Evolutionary conservation across 2,113 vertebrate genomes (phyloP), one percentile per base, ranked within the genome.

Genomic region (Oncorhynchus keta): DNA sequence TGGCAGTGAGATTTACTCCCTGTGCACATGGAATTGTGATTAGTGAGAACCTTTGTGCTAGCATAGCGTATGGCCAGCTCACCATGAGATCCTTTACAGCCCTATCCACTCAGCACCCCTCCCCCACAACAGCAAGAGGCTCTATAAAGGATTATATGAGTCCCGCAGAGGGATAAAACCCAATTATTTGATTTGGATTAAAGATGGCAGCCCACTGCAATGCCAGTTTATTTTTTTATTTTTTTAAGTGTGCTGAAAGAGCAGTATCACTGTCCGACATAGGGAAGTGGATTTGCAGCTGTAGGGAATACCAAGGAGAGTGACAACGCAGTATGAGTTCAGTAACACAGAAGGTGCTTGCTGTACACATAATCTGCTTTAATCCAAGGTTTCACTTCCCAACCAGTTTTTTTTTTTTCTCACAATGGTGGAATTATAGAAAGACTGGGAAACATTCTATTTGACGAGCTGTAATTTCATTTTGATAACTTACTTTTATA

Each of bases 131-230:
- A 22, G 22, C 39, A 16, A 79, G 71, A 78, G 79, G 35, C 76
- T 32, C 62, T 78, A 85, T 88, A 81, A 92, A 87, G 79, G 70
- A 90, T 86, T 88, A 81, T 91, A 87, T 79, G 72, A 90, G 86
- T 82, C 87, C 84, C 49, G 73, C 79, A 67, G 83, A 76, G 83
- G 73, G 87, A 89, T 91, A 70, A 85, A 76, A 75, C 68, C 82
- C 82, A 84, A 86, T 90, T 89, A 90, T 91, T 90, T 86, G 77
- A 89, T 91, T 89, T 85, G 81, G 84, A 90, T 92, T 91, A 90
- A 69, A 86, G 77, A 85, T 88, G 68, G 57, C 75, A 62, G 72
- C 84, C 85, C 79, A 89, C 48, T 71, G n/a, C 74, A 39, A 73
- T 67, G 87, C 70, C 76, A 5, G 71, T 86, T 89, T 6, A 1